Percentiles rank a stretch among this genome's conserved stretches.
Evolutionary conservation across 2,797 vertebrate species (phyloP).

Genomic region (Myotis daubentonii): DNA sequence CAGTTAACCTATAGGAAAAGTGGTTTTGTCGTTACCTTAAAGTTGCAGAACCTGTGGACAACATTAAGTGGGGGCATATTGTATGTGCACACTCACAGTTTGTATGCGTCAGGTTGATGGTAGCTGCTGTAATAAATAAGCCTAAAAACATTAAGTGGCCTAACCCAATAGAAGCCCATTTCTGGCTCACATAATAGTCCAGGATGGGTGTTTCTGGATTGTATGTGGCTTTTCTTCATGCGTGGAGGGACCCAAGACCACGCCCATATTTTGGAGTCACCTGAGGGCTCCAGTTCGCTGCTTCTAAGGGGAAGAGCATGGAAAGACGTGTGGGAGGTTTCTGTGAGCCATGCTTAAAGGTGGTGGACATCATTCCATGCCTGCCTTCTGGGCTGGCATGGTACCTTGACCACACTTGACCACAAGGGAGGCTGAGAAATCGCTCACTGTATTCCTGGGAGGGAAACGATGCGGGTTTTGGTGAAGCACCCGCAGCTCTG

Average conservation of each 20-base stretch:
- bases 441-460: not conserved
- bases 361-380: rapidly evolving
- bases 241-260: not conserved
- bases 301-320: not conserved
- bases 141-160: not conserved
- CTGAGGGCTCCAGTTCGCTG: not conserved
- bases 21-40: not conserved
- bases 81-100: not conserved
- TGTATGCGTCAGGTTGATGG: not conserved
- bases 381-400: not conserved
- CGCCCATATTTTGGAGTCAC: not conserved
- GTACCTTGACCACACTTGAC: not conserved
- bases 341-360: no score
- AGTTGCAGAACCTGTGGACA: not conserved
- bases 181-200: not conserved
- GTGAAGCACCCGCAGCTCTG: not conserved
- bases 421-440: not conserved
- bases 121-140: not conserved
- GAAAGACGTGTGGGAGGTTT: not conserved
- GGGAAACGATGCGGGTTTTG: not conserved
- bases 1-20: not conserved
- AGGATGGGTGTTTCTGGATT: not conserved
- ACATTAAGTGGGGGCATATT: no score
- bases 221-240: not conserved
- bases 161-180: not conserved